These are phyloP conservation scores for Trachelus iudaicus DNA, from an alignment of 2,888 invertebrate species.

Conservation along the genomic window DNA sequence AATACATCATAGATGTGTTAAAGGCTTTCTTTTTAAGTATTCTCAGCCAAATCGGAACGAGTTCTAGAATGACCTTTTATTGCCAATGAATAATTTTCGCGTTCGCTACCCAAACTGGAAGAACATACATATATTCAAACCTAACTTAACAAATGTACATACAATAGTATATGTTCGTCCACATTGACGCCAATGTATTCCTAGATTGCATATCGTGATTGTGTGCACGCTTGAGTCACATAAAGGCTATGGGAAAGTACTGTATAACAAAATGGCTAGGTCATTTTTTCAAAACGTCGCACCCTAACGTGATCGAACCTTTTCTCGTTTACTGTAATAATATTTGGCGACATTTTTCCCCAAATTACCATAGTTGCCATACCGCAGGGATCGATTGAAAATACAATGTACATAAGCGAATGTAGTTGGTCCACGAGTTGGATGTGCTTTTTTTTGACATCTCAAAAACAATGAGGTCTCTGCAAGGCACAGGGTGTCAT, in stretches of 20 bases:
- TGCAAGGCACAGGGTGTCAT: no score
- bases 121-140: background rate
- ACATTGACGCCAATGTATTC: background rate
- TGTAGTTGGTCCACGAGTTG: background rate
- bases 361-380: background rate
- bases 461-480: no score
- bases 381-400: background rate
- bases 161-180: background rate
- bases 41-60: background rate
- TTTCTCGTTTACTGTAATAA: background rate
- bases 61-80: background rate
- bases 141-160: background rate
- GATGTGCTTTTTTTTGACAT: no score
- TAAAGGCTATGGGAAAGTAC: background rate
- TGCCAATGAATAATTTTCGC: background rate
- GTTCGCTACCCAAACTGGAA: background rate
- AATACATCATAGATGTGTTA: background rate
- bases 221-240: slow-evolving; percentile 33
- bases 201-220: slow-evolving; percentile 26
- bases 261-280: background rate
- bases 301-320: background rate
- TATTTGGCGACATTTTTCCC: background rate
- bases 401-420: background rate
- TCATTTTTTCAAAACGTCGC: background rate
- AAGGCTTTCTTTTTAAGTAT: background rate